Percentiles rank a stretch among this genome's conserved stretches.
phyloP scores from a whole-genome alignment of 2,888 invertebrate genomes.

The Petrophora chlorosata region DNA sequence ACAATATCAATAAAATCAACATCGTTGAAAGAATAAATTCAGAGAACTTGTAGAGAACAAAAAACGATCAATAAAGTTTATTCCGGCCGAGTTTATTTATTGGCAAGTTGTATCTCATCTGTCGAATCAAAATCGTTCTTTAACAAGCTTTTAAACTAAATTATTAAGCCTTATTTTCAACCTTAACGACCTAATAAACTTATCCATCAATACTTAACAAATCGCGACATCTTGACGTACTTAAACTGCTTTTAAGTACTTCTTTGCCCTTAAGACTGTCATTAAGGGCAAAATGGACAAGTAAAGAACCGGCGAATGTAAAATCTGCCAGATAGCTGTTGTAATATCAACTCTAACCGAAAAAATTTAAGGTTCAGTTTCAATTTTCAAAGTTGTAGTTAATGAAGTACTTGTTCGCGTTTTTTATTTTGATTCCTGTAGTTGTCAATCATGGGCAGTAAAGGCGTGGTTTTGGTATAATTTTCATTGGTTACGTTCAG shows the following conservation, averaged over 20 bases:
- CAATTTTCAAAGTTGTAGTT: not conserved
- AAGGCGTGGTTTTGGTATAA: conserved; percentile 9
- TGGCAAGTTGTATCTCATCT: not conserved
- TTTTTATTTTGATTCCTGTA: not conserved
- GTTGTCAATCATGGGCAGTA: conserved; percentile 11
- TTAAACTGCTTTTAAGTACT: conserved; percentile 23
- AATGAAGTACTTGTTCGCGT: not conserved
- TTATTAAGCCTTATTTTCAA: conserved; percentile 14
- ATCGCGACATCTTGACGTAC: conserved; percentile 18
- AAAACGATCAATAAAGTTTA: no score
- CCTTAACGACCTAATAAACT: conserved; percentile 19
- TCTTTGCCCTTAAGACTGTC: conserved; percentile 15
- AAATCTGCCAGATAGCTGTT: not conserved
- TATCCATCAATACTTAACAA: conserved; percentile 22
- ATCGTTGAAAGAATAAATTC: no score
- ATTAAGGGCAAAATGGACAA: conserved; percentile 12
- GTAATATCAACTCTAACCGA: not conserved
- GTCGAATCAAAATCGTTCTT: not conserved
- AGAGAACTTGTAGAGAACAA: no score
- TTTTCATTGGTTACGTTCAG: conserved; percentile 3
- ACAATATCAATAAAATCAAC: no score
- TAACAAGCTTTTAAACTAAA: conserved; percentile 8
- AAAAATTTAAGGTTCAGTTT: conserved; percentile 1
- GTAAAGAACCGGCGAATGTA: not conserved
- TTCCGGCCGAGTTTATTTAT: no score